Percentiles rank a stretch among this genome's conserved stretches.
phyloP scores from a whole-genome alignment of 2,113 vertebrate genomes.

The Zosterops borbonicus region DNA sequence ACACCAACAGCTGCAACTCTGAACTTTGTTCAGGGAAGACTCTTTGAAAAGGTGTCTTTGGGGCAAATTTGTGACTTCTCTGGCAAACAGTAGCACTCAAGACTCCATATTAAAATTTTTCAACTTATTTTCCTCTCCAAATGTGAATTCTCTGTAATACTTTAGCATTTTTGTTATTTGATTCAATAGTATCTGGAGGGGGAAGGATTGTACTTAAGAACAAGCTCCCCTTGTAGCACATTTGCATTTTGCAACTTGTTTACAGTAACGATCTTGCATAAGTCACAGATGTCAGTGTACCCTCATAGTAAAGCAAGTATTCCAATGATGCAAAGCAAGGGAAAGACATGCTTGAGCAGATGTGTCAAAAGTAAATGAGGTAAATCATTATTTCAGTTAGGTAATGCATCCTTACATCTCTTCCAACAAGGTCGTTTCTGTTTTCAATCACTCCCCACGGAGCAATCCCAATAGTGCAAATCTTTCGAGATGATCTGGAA shows the following conservation, averaged over 20 bases:
- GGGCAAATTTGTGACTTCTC: not conserved
- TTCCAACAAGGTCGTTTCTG: constrained; percentile 95
- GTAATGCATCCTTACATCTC: constrained; percentile 86
- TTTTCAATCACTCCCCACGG: constrained; percentile 99
- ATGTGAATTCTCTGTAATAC: not conserved
- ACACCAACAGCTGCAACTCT: not conserved
- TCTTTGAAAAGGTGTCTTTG: not conserved
- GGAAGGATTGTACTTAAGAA: not conserved
- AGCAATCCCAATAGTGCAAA: constrained; percentile 97
- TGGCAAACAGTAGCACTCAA: not conserved
- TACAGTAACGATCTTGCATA: not conserved
- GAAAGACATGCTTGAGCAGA: not conserved
- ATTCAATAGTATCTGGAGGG: not conserved
- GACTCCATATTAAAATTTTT: not conserved
- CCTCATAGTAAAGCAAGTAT: not conserved
- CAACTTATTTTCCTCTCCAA: not conserved
- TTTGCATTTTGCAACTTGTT: constrained; percentile 19
- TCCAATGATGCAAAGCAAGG: not conserved
- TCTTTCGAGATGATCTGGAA: constrained; percentile 94
- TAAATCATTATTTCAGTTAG: not conserved
- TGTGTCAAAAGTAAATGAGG: not conserved
- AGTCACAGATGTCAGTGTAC: not conserved
- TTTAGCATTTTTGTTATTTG: not conserved
- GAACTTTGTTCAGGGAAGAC: not conserved
- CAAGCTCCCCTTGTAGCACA: not conserved